A percentile compares a stretch with the other conserved stretches of the same genome.
Evolutionary conservation across 2,888 invertebrate species (phyloP).

Genomic region (Hedychridium roseum): DNA sequence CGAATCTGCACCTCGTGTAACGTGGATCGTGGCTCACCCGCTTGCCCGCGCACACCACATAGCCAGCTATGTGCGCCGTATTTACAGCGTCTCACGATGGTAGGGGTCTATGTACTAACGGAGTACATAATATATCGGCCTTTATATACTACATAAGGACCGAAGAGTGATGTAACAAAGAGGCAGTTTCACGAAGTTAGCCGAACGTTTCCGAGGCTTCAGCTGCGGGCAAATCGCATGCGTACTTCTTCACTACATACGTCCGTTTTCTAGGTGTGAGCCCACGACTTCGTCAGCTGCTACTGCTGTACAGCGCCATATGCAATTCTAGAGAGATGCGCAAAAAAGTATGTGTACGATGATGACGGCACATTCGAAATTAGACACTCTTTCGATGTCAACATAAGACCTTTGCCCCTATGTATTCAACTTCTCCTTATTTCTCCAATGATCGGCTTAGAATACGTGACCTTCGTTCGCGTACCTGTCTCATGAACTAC

Average conservation of each 20-base stretch:
- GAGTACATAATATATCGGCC: conserved; percentile 40
- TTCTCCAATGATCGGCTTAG: too few relatives aligned
- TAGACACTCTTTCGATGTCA: too few relatives aligned
- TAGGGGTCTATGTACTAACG: conserved; percentile 35
- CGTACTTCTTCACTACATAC: conserved; percentile 20
- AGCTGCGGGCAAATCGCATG: conserved; percentile 32
- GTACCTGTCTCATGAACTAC: too few relatives aligned
- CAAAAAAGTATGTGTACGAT: conserved; percentile 27
- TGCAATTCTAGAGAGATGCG: conserved; percentile 50
- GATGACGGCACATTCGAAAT: too few relatives aligned
- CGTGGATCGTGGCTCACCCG: conserved; percentile 29
- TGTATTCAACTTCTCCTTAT: too few relatives aligned
- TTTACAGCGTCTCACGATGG: conserved; percentile 29
- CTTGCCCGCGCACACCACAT: conserved; percentile 26
- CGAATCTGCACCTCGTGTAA: conserved; percentile 37
- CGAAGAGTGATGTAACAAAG: conserved; percentile 60
- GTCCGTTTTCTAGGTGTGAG: too few relatives aligned
- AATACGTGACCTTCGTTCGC: too few relatives aligned
- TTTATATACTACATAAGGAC: conserved; percentile 44
- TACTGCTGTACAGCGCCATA: conserved; percentile 52
- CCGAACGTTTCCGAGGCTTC: conserved; percentile 47
- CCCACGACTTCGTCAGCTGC: conserved; percentile 47
- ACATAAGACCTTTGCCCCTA: too few relatives aligned
- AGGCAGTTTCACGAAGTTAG: conserved; percentile 48
- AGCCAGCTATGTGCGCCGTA: conserved; percentile 24